phyloP scores from a whole-genome alignment of 2,113 vertebrate genomes.

The Tetraodon nigroviridis region DNA sequence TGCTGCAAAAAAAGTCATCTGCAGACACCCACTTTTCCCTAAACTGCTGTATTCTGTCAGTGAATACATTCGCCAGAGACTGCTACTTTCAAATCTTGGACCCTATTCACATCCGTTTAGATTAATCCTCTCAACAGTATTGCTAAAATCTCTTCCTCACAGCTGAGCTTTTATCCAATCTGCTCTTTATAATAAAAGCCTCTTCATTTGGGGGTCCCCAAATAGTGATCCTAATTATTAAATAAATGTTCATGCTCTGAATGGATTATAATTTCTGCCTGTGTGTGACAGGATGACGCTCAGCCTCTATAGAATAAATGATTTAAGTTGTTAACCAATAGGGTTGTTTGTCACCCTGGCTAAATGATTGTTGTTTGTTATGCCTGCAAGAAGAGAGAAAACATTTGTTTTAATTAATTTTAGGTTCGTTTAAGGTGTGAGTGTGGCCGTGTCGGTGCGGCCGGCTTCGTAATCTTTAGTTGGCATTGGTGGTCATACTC shows the following conservation, averaged over 20 bases:
- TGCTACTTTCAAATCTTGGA: slow-evolving; percentile 31
- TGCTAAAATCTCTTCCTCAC: slow-evolving; percentile 30
- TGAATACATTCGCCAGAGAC: slow-evolving; percentile 16
- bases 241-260: slow-evolving; percentile 32
- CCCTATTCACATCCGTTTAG: slow-evolving; percentile 43
- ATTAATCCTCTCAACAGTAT: slow-evolving; percentile 38
- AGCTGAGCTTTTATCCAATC: slow-evolving; percentile 44
- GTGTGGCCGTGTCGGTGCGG: slow-evolving; percentile 3
- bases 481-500: slow-evolving; percentile 29
- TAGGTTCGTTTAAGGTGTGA: slow-evolving; percentile 38
- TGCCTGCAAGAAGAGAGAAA: background rate
- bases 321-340: slow-evolving; percentile 28
- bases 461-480: slow-evolving; percentile 22
- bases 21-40: background rate
- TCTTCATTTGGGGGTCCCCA: slow-evolving; percentile 28
- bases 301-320: slow-evolving; percentile 20
- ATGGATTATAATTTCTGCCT: slow-evolving; percentile 38
- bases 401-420: background rate
- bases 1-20: slow-evolving; percentile 4
- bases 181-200: slow-evolving; percentile 36
- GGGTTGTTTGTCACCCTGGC: slow-evolving; percentile 18
- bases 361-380: slow-evolving; percentile 13
- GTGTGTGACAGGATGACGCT: slow-evolving; percentile 3
- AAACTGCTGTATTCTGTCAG: background rate
- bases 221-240: slow-evolving; percentile 42